These are phyloP conservation scores for Sinonovacula constricta DNA, from an alignment of 1,140 invertebrate genomes.

Conservation along the genomic window DNA sequence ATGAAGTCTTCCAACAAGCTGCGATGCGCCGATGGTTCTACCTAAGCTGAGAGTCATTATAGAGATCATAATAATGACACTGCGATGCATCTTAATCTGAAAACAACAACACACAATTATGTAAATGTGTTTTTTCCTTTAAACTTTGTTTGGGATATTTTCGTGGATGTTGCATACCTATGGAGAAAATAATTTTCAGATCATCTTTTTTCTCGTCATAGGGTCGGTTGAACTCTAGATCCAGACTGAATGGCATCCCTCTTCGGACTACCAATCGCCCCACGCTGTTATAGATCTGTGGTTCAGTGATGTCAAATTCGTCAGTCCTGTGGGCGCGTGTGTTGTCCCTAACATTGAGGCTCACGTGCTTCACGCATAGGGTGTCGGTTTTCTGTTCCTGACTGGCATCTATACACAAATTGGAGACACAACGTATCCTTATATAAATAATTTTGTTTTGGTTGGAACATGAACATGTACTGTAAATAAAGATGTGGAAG, in stretches of 20 bases:
- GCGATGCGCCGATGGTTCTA: constrained; percentile 86
- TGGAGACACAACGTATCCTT: no score
- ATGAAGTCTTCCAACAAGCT: no score
- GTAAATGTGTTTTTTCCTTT: neutral
- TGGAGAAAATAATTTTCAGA: constrained; percentile 52
- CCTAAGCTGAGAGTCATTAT: constrained; percentile 84
- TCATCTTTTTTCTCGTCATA: constrained; percentile 55
- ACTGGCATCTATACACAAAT: no score
- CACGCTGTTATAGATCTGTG: neutral
- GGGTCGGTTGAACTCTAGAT: constrained; percentile 46
- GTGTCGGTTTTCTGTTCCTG: no score
- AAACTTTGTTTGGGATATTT: neutral
- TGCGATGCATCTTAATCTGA: neutral
- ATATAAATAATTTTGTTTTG: no score
- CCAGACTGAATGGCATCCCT: constrained; percentile 56
- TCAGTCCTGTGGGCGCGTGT: constrained; percentile 48
- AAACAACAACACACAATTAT: neutral
- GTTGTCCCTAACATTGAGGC: constrained; percentile 55
- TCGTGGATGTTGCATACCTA: constrained; percentile 35
- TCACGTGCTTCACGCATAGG: constrained; percentile 44
- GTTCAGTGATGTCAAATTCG: constrained; percentile 54
- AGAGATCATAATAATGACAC: constrained; percentile 77
- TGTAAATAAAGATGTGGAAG: no score
- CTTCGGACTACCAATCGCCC: constrained; percentile 55
- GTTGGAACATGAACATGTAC: no score